Conservation (phyloP, 2,888 invertebrate genomes). For the Trichopria drosophilae region DNA sequence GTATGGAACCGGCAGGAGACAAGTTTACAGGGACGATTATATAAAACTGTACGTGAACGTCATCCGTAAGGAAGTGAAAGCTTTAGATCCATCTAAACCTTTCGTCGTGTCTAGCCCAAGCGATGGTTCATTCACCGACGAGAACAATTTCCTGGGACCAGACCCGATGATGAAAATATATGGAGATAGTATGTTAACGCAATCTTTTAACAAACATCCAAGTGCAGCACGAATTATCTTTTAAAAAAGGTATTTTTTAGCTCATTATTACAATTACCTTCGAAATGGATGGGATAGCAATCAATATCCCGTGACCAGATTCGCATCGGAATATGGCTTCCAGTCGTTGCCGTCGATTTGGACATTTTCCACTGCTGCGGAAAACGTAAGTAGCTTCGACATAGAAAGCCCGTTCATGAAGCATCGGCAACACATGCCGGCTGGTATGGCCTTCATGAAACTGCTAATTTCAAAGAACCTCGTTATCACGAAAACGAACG, state of each 20-base stretch:
- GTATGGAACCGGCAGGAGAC: conserved; percentile 63
- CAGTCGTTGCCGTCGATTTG: conserved; percentile 82
- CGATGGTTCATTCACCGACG: conserved; percentile 75
- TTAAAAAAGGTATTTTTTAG: conserved; percentile 54
- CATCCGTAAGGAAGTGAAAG: conserved; percentile 68
- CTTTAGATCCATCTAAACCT: conserved; percentile 66
- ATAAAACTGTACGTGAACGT: conserved; percentile 79
- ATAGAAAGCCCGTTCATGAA: conserved; percentile 66
- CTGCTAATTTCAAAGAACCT: conserved; percentile 68
- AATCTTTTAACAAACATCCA: neutral
- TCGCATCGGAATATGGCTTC: conserved; percentile 94
- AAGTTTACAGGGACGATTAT: conserved; percentile 74
- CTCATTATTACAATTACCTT: conserved; percentile 88
- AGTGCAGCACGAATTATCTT: neutral
- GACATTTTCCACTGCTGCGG: conserved; percentile 68
- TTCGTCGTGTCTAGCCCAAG: conserved; percentile 90
- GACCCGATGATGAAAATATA: conserved; percentile 79
- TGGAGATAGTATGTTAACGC: conserved; percentile 72
- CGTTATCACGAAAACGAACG: conserved; percentile 61
- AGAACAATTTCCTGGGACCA: conserved; percentile 75
- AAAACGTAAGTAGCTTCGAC: conserved; percentile 60
- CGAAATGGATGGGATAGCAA: conserved; percentile 79
- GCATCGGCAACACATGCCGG: conserved; percentile 86
- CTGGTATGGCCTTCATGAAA: conserved; percentile 70
- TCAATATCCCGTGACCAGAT: conserved; percentile 79